A percentile compares a stretch with the other conserved stretches of the same genome.
Conservation (phyloP, 2,113 vertebrate species). For the Tetraodon nigroviridis region DNA sequence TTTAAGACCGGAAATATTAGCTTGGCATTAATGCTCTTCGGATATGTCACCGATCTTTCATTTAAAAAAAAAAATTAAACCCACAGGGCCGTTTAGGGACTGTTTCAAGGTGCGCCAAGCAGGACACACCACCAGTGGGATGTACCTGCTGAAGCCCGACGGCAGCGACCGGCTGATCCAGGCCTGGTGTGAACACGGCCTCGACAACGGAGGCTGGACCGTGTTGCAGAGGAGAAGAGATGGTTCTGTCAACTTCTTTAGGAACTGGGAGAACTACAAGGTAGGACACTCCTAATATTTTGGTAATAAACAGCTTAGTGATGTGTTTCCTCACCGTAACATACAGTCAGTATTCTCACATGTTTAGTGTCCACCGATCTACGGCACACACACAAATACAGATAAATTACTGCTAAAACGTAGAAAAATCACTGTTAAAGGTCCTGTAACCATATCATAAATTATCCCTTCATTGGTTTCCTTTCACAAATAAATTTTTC, state of each 20-base stretch:
- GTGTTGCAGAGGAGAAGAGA: constrained; percentile 93
- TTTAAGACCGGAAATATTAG: too few species aligned
- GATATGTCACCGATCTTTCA: too few species aligned
- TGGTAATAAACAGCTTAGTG: constrained; percentile 5
- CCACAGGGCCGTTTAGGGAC: constrained; percentile 90
- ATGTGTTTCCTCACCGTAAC: constrained; percentile 21
- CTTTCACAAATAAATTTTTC: constrained; percentile 7
- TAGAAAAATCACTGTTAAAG: neutral
- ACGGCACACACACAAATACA: too few species aligned
- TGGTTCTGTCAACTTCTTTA: constrained; percentile 96
- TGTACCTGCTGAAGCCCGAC: constrained; percentile 90
- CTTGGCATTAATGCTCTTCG: too few species aligned
- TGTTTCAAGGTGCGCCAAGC: constrained; percentile 89
- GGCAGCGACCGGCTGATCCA: constrained; percentile 83
- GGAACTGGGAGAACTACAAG: constrained; percentile 99
- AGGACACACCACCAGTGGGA: constrained; percentile 86
- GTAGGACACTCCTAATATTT: constrained; percentile 57
- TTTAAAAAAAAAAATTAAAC: neutral
- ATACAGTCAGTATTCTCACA: too few species aligned
- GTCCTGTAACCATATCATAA: constrained; percentile 1
- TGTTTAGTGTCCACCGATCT: too few species aligned
- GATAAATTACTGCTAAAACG: too few species aligned
- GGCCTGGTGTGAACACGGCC: constrained; percentile 91
- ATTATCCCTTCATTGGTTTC: constrained; percentile 5
- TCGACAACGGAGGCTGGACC: constrained; percentile 96